Base-by-base conservation (phyloP, 2,113 vertebrate species). In the Blennius ocellaris region DNA sequence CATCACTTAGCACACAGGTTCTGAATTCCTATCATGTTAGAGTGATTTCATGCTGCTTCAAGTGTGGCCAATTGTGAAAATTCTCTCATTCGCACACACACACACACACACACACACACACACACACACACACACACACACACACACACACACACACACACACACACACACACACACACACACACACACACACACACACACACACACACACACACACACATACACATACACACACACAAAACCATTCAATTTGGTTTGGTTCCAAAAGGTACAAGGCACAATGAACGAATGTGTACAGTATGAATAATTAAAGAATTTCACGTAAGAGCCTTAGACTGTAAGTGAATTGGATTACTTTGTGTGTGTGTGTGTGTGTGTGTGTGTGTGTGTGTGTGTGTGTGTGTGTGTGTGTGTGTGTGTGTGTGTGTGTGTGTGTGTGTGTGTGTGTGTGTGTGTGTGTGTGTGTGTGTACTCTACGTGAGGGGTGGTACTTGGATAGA, bases 241-340 rank as follows among this genome's bases (percentile, higher is more conserved):
- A 63, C 40, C 4, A 11, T 69, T 30, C 12, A 40, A 49, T 56
- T 65, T 60, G 15, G 55, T 77, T 57, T 75, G 49, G 79, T 77
- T 83, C 49, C 43, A 67, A 77, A 79, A 78, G 79, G 52, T 74
- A 65, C 41, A 58, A 59, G 51, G 16, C 61, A 73, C 52, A 56
- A 60, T 74, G 45, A 70, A 81, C 53, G 58, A 47, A 75, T 69
- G 67, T 81, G 73, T 67, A 47, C 21, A 30, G 21, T 30, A 30
- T 81, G 75, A 76, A 85, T 87, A 69, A 72, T 87, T 80, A 70
- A 69, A 78, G 68, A 56, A 70, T 84, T 84, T 73, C 76, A 63
- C 67, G 65, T 78, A 81, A 69, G 71, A 78, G 45, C 51, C 43
- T 83, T 73, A 75, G 54, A 62, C 36, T 73, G n/a, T 78, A 76